Base-by-base conservation (phyloP, 1,140 invertebrate species). In the Panagrolaimus sp. region DNA sequence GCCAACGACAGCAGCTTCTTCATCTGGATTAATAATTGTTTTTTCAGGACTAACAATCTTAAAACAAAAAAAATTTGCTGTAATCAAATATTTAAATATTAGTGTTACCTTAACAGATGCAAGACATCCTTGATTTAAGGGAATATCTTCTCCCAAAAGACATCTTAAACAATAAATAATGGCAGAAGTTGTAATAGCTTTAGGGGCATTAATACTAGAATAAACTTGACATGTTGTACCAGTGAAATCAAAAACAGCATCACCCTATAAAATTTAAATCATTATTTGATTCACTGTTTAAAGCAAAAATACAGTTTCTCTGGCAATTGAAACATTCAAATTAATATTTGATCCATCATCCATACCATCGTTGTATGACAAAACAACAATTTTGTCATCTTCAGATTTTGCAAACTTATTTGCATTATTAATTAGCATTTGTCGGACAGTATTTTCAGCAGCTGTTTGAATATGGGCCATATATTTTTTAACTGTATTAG, bases 81-180 rank as follows among this genome's bases (percentile, higher is more conserved):
- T n/a, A n/a, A n/a, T n/a, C n/a, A n/a, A n/a, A n/a, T n/a, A n/a
- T n/a, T n/a, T n/a, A n/a, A n/a, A n/a, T n/a, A n/a, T n/a, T n/a
- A n/a, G n/a, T n/a, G n/a, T 83, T 85, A 92, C 91, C 88, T 78
- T 70, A 45, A 82, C 72, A 9, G 80, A 81, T 4, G 63, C 67
- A 25, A 82, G 63, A 73, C 80, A 83, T 25, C 81, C 80, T 47
- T 96, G 93, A 86, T 99, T 99, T 9, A 99, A 86, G 9, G 96
- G 96, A 46, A 98, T 90, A 85, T 98, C 93, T 82, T 92, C 89
- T 1, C 92, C 93, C 31, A 99, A 92, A 89, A 99, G 92, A 81
- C 92, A 96, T 42, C 96, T 87, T n/a, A 99, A 85, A 81, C 93
- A 97, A 84, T 99, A 99, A 79, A 98, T 99, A 27, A 99, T 85